Evolutionary conservation across 2,888 invertebrate genomes (phyloP).

Genomic region (Acleris literana): DNA sequence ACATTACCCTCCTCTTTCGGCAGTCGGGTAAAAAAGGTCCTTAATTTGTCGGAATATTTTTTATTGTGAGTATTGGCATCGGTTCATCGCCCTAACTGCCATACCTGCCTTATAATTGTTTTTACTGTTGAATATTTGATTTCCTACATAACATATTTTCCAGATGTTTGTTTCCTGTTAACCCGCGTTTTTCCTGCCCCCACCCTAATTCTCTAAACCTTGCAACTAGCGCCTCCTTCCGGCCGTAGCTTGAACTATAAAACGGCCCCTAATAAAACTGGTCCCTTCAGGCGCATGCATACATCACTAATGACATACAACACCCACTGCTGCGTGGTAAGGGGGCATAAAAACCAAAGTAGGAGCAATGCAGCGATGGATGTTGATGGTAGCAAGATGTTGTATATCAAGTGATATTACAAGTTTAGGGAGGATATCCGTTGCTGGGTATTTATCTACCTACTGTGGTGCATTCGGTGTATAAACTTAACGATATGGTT

Average conservation of each 20-base stretch:
- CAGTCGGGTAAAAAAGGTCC: no score
- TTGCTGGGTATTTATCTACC: conserved; percentile 14
- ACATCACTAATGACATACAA: conserved; percentile 73
- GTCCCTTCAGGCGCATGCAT: conserved; percentile 69
- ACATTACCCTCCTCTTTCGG: no score
- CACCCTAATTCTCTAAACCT: conserved; percentile 65
- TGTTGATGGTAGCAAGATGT: neutral
- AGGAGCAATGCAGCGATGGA: conserved; percentile 10
- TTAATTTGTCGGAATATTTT: no score
- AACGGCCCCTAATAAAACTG: conserved; percentile 70
- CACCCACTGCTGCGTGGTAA: conserved; percentile 11
- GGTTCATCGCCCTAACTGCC: no score
- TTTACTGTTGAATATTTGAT: no score
- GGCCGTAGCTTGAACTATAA: conserved; percentile 74
- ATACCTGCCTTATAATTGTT: no score
- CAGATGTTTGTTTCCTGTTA: no score
- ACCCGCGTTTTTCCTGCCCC: conserved; percentile 48
- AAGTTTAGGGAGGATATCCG: conserved; percentile 36
- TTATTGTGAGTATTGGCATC: no score
- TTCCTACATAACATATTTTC: no score
- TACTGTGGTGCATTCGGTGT: neutral
- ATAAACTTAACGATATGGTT: neutral
- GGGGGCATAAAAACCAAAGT: neutral
- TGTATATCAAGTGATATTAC: conserved; percentile 22
- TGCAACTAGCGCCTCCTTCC: conserved; percentile 65